A percentile compares a stretch with the other conserved stretches of the same genome.
Conservation (phyloP, 2,113 vertebrate genomes). For the Trinectes maculatus region DNA sequence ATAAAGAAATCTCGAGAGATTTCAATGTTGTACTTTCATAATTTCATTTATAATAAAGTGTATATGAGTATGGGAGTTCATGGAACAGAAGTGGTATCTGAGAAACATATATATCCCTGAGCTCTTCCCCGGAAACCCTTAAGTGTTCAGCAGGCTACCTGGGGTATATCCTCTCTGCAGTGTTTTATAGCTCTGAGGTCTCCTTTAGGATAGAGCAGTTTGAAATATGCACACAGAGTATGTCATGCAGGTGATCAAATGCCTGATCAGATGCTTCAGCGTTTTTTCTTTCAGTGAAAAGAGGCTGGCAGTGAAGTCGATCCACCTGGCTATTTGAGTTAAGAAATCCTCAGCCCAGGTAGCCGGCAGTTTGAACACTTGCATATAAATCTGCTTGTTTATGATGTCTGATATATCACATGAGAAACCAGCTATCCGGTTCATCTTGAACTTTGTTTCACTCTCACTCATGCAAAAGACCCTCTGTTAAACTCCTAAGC, state of each 20-base stretch:
- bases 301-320: background rate
- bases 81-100: background rate
- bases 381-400: background rate
- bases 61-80: too few species aligned
- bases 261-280: background rate
- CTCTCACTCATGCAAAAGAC: background rate
- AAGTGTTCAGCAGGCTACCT: too few species aligned
- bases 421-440: background rate
- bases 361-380: background rate
- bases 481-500: slow-evolving; percentile 3
- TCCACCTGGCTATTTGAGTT: background rate
- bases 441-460: background rate
- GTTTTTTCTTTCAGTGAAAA: background rate
- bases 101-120: background rate
- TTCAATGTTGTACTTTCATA: too few species aligned
- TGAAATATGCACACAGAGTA: slow-evolving; percentile 12
- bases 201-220: slow-evolving; percentile 15
- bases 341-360: background rate
- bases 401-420: too few species aligned
- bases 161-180: slow-evolving; percentile 14
- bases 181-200: slow-evolving; percentile 21
- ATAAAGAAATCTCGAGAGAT: too few species aligned
- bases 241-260: slow-evolving; percentile 11
- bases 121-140: too few species aligned
- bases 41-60: too few species aligned